Evolutionary conservation across 2,888 invertebrate genomes (phyloP).

Genomic region (Amorpha juglandis): DNA sequence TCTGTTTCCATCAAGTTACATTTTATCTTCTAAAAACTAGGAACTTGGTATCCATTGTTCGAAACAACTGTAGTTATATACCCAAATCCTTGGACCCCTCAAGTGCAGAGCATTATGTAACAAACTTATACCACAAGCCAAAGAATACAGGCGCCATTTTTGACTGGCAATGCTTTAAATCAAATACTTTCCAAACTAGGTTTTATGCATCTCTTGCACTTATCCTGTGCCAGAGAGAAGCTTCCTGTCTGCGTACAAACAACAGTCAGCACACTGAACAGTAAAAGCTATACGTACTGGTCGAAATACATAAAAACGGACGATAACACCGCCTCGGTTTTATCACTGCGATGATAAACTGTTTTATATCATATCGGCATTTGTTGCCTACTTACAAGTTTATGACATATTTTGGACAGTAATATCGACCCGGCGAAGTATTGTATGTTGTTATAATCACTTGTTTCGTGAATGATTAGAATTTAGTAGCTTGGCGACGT

Average conservation of each 20-base stretch:
- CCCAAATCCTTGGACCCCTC: too few species aligned
- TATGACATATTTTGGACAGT: slow-evolving; percentile 1
- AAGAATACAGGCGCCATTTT: background rate
- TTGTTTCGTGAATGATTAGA: too few species aligned
- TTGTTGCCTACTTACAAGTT: slow-evolving; percentile 20
- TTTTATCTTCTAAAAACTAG: too few species aligned
- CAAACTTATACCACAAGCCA: background rate
- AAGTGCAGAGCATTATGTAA: too few species aligned
- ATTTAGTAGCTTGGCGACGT: too few species aligned
- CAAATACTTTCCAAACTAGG: background rate
- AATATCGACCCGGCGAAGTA: background rate
- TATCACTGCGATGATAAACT: slow-evolving; percentile 53
- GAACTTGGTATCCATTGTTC: too few species aligned
- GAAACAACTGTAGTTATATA: too few species aligned
- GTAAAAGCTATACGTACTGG: slow-evolving; percentile 32
- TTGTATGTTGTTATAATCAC: background rate
- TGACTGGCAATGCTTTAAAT: background rate
- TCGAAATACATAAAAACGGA: slow-evolving; percentile 71
- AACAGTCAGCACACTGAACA: slow-evolving; percentile 3
- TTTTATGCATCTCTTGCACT: slow-evolving; percentile 4
- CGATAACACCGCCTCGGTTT: slow-evolving; percentile 72
- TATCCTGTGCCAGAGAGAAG: background rate
- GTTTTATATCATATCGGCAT: slow-evolving; percentile 23
- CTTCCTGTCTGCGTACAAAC: background rate
- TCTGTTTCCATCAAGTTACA: too few species aligned